Evolutionary conservation across 2,888 invertebrate genomes (phyloP).

Genomic region (Cactoblastis cactorum): DNA sequence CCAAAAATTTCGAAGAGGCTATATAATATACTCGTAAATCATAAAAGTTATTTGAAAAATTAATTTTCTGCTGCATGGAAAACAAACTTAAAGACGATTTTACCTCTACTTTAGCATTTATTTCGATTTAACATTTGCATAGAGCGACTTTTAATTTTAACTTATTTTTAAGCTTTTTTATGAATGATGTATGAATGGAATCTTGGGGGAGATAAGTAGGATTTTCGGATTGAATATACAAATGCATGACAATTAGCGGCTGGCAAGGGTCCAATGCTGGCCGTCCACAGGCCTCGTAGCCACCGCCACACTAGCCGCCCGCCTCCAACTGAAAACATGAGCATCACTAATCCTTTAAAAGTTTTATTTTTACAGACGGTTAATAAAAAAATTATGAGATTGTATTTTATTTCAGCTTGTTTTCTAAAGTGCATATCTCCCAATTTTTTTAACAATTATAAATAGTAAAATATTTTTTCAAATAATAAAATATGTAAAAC

Average conservation of each 20-base stretch:
- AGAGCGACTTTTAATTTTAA: not conserved
- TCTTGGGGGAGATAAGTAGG: conserved; percentile 16
- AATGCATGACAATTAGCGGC: conserved; percentile 59
- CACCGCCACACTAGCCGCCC: conserved; percentile 35
- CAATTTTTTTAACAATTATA: too few species aligned
- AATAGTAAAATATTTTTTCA: too few species aligned
- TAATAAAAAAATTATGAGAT: too few species aligned
- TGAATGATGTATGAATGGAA: conserved; percentile 16
- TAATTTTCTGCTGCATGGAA: not conserved
- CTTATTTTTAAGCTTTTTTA: conserved; percentile 1
- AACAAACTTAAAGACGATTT: not conserved
- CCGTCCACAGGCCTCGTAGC: conserved; percentile 32
- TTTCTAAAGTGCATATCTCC: too few species aligned
- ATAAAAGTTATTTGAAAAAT: not conserved
- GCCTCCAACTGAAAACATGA: conserved; percentile 22
- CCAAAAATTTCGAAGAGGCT: conserved; percentile 3
- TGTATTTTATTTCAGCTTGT: too few species aligned
- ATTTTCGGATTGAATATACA: conserved; percentile 49
- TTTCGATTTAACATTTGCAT: not conserved
- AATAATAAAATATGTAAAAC: too few species aligned
- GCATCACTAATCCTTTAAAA: too few species aligned
- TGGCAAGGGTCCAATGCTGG: conserved; percentile 56
- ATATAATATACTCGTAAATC: too few species aligned
- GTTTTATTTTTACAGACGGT: too few species aligned
- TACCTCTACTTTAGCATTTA: not conserved